Evolutionary conservation across 2,797 vertebrate species (phyloP), one percentile per base, ranked within the genome.

Genomic region (Carduelis carduelis): DNA sequence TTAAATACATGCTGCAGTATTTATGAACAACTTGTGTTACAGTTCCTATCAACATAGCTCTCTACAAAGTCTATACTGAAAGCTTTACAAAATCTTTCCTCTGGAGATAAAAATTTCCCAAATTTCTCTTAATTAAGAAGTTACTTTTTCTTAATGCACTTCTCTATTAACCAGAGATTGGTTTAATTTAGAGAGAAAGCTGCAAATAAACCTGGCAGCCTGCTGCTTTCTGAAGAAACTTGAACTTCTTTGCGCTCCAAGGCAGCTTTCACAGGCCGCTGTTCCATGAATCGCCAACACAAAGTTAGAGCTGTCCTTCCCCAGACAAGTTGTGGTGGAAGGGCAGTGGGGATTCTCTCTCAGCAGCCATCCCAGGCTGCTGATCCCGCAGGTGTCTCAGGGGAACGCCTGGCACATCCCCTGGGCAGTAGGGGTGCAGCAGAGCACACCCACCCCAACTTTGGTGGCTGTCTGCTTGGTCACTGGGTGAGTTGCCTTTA

Each of bases 271-370:
- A 24, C 61, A 65, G 24, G 39, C 76, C 27, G 4, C 15, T 9
- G 12, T 55, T 57, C 47, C 10, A 0, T 26, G n/a, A 47, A 16
- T 53, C 0, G 0, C 34, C n/a, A 37, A 11, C 8, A 12, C 0
- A 0, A 60, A 49, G 28, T 18, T 5, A 14, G 44, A 65, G 28
- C 50, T 59, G 59, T 22, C 39, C 39, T 59, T 78, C 28, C 50
- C 23, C 55, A 21, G 76, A 18, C 12, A 8, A 16, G n/a, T 47
- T 41, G 16, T 39, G 43, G 19, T 34, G 32, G 12, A 52, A 50
- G 47, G 7, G 32, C 49, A 22, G 19, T 3, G 10, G 52, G 52
- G 37, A 30, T 63, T 27, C 28, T 27, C 47, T 44, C 66, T 63
- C 37, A 6, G 26, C 47, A 43, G 39, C 75, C 20, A 5, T 26